Evolutionary conservation across 2,113 vertebrate genomes (phyloP), one percentile per base, ranked within the genome.

Genomic region (Nothoprocta pentlandii): DNA sequence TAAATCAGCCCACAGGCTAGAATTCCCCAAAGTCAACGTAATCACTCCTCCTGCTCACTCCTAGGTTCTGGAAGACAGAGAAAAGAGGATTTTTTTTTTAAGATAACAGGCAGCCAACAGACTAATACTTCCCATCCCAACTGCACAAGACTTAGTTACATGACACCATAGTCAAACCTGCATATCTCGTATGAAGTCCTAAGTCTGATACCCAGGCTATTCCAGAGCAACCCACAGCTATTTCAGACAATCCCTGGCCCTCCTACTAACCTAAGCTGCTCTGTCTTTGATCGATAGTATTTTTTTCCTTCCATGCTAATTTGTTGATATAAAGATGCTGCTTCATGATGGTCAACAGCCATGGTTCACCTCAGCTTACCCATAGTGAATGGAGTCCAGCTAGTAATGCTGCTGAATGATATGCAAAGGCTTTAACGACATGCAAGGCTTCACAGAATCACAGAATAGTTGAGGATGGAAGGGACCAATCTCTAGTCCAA

Each of bases 301-400:
- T 36, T 22, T 80, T 53, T 56, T 68, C 44, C 41, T 85, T 49
- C 16, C 8, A 30, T 16, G 15, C 12, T 71, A 46, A 47, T 59
- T 41, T 56, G 39, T 19, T 39, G 58, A 67, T 16, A 75, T 14
- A 74, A 34, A 71, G 26, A 53, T 62, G 19, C 2, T n/a, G 20
- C 12, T 47, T 14, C 1, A 0, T 67, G 4, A 51, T 73, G 51
- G 10, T 32, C 56, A 86, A 34, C 16, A 80, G 19, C 23, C 19
- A 21, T 0, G 19, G 6, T 3, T 6, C 4, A 7, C 11, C 34
- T 4, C 10, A 32, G 7, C 2, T 34, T 46, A 47, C 10, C 56
- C 32, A 22, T 32, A 34, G 19, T n/a, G 39, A 95, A 17, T 8
- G 44, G 11, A 42, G 23, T 54, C 26, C 64, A 68, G 69, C 26